Percentiles rank a stretch among this genome's conserved stretches.
Conservation (phyloP, 2,888 invertebrate species). For the Caenorhabditis angaria region DNA sequence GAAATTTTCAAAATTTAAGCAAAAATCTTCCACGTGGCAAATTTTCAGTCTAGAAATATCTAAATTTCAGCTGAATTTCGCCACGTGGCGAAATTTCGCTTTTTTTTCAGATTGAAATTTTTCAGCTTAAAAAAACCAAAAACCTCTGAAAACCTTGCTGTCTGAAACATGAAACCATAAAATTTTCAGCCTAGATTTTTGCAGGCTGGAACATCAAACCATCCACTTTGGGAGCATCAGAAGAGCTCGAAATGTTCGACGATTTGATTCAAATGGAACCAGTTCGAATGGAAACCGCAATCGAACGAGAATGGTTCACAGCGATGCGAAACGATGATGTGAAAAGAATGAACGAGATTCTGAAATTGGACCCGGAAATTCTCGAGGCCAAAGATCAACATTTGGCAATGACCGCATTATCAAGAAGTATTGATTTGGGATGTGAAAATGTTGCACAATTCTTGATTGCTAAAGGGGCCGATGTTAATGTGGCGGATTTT, state of each 20-base stretch:
- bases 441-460: slow-evolving; percentile 27
- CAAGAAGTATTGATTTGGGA: slow-evolving; percentile 52
- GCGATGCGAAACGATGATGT: slow-evolving; percentile 36
- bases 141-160: not conserved
- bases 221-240: slow-evolving; percentile 18
- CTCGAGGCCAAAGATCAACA: slow-evolving; percentile 39
- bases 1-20: too few relatives aligned
- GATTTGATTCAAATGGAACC: slow-evolving; percentile 23
- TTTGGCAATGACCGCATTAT: slow-evolving; percentile 51
- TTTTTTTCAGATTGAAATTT: too few relatives aligned
- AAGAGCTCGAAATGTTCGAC: slow-evolving; percentile 41
- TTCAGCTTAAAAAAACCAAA: not conserved
- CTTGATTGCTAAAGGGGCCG: slow-evolving; percentile 44
- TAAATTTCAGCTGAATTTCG: too few relatives aligned
- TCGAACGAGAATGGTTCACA: slow-evolving; percentile 42
- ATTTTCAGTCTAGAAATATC: too few relatives aligned
- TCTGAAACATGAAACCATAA: too few relatives aligned
- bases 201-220: slow-evolving; percentile 29
- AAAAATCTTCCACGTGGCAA: too few relatives aligned
- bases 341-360: slow-evolving; percentile 17
- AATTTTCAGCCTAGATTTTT: too few relatives aligned
- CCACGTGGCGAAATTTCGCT: too few relatives aligned
- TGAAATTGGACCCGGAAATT: slow-evolving; percentile 14
- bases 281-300: slow-evolving; percentile 25
- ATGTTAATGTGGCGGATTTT: slow-evolving; percentile 52